Evolutionary conservation across 2,888 invertebrate species (phyloP), one percentile per base, ranked within the genome.

Genomic region (Tinea trinotella): DNA sequence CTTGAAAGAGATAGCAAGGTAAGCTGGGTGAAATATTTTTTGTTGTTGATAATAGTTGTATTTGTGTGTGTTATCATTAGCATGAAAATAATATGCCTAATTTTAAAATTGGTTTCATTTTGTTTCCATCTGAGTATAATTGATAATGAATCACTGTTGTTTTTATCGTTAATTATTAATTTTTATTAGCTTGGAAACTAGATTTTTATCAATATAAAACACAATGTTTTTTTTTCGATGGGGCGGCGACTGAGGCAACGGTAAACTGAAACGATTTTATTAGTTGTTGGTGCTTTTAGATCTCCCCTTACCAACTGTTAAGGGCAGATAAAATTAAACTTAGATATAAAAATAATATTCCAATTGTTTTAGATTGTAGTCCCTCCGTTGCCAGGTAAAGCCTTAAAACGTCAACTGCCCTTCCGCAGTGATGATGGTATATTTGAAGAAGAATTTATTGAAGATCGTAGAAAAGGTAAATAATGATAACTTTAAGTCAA

Each of bases 381-480:
- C 36, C 99, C 99, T 57, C 93, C 97, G 34, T 88, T 99, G 67
- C 99, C 99, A 2, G 97, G 98, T 13, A 99, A 99, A 88, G 99
- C 99, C 5, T 93, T 98, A 91, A 99, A 99, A 83, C 90, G 98
- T 71, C 99, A 99, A 78, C 90, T 99, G 83, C 99, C 99, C 15
- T 99, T 99, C 86, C 90, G 99, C 60, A 94, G 96, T 10, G 99
- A 99, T 72, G 99, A 99, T 86, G 99, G 99, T 54, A 97, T 99
- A 68, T 99, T 97, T 80, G 99, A 99, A 78, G 99, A 99, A 71
- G 98, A 97, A 70, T 99, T 99, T 76, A 99, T 99, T 70, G 99
- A 99, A 79, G 98, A 99, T 65, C 91, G 99, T 67, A 92, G 98
- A 80, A 98, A 98, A 90, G 98, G 87, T 84, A 65, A 13, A 3